Base-by-base conservation (phyloP, 2,113 vertebrate genomes). In the Osmerus mordax region DNA sequence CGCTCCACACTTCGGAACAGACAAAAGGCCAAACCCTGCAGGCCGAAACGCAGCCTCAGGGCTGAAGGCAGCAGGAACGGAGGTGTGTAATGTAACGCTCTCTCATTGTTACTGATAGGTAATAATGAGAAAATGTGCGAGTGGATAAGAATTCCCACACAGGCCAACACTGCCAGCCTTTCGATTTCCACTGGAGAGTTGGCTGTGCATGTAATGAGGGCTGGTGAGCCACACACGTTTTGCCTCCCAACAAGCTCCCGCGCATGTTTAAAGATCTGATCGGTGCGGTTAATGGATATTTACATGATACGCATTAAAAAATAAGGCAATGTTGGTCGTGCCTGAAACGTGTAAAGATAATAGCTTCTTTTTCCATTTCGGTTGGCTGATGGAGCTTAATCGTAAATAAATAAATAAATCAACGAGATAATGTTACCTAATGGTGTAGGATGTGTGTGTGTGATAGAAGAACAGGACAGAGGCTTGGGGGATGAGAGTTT, bases 361-460 rank as follows among this genome's bases (percentile, higher is more conserved):
- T 36, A 36, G 4, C 32, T 4, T 36, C 32, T 36, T 36, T 36
- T 36, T 7, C 32, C 32, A 36, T 36, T 36, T 36, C 5, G 32
- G 32, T 36, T 36, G 5, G 32, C 4, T 4, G 4, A 36, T 7
- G 32, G 32, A 36, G 32, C 32, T 36, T 1, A 36, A 36, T 36
- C 7, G 23, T 23, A 23, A 23, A 7, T 1, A 36, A 4, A 36
- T 7, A 7, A 36, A 36, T 4, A 36, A 36, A 59, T 21, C 70
- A 60, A 29, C 67, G 84, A 32, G 75, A 79, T 83, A 16, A 81
- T 81, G 52, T 79, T 68, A 69, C 41, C 5, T 47, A 47, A 47
- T 7, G 41, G 9, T 11, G 41, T 11, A 47, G 9, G 41, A 47
- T 47, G 9, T 11, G 41, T 12, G 41, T 11, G 41, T 12, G 41